These are phyloP conservation scores for Xestoiulus laeticollis DNA, from an alignment of 2,888 invertebrate species.

Conservation along the genomic window DNA sequence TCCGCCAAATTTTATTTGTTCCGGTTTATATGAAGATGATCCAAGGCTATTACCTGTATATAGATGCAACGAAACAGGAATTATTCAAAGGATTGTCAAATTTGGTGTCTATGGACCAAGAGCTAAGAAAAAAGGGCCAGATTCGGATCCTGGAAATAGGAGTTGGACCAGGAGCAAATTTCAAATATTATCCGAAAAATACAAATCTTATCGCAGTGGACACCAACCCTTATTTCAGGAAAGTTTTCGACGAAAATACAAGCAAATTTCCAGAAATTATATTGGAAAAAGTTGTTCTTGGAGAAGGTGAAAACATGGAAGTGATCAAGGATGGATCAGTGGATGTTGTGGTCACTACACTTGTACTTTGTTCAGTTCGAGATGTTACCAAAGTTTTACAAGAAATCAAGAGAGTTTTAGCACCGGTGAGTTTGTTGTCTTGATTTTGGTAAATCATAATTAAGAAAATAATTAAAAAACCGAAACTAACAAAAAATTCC, in stretches of 20 bases:
- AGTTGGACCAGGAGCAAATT: constrained; percentile 29
- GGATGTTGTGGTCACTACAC: background rate
- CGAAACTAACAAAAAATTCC: background rate
- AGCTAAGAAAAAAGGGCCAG: background rate
- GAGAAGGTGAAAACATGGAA: background rate
- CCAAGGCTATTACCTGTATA: too few relatives aligned
- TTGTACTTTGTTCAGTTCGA: background rate
- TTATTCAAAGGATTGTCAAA: background rate
- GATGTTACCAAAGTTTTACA: background rate
- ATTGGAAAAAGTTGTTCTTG: background rate
- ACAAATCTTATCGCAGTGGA: background rate
- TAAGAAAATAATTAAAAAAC: background rate
- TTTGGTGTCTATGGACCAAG: background rate
- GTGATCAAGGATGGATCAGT: background rate
- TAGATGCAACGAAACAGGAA: background rate
- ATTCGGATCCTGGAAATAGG: constrained; percentile 45
- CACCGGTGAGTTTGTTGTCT: background rate
- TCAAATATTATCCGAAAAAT: background rate
- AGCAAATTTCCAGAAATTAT: background rate
- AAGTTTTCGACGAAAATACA: background rate
- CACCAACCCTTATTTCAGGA: background rate
- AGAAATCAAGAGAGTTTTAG: background rate
- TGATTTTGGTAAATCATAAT: background rate
- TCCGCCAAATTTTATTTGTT: too few relatives aligned
- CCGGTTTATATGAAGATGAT: too few relatives aligned